Evolutionary conservation across 2,888 invertebrate species (phyloP).

Genomic region (Leuctra nigra): DNA sequence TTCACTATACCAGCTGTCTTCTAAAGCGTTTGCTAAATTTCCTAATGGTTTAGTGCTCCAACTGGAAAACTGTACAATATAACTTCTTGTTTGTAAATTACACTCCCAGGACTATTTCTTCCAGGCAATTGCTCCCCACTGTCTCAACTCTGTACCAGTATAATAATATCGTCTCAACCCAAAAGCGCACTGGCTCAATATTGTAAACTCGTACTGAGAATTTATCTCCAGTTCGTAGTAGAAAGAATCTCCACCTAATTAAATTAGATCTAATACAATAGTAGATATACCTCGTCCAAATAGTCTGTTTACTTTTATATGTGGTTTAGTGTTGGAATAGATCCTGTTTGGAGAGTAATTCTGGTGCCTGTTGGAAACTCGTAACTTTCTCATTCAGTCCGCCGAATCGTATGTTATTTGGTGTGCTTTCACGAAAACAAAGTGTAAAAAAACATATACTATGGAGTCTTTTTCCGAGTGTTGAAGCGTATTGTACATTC

Average conservation of each 20-base stretch:
- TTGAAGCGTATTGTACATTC: not conserved
- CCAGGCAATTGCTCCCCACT: not conserved
- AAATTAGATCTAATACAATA: not conserved
- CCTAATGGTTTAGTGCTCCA: no score
- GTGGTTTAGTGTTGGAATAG: not conserved
- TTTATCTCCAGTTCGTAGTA: no score
- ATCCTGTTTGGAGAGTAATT: constrained; percentile 4
- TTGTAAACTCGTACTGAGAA: no score
- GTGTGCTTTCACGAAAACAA: not conserved
- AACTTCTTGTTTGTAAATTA: not conserved
- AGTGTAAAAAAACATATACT: not conserved
- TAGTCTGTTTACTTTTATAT: constrained; percentile 1
- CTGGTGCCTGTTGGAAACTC: not conserved
- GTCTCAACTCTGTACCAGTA: not conserved
- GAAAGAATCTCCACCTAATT: no score
- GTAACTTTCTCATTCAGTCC: no score
- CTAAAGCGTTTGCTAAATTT: no score
- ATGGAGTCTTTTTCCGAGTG: not conserved
- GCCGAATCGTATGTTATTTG: not conserved
- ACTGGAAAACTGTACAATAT: no score
- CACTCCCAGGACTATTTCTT: not conserved
- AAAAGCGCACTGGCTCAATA: not conserved
- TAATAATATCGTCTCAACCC: not conserved
- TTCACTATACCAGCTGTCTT: no score
- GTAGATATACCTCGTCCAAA: constrained; percentile 1